Evolutionary conservation across 1,140 invertebrate genomes (phyloP), one percentile per base, ranked within the genome.

Genomic region (Halyomorpha halys): DNA sequence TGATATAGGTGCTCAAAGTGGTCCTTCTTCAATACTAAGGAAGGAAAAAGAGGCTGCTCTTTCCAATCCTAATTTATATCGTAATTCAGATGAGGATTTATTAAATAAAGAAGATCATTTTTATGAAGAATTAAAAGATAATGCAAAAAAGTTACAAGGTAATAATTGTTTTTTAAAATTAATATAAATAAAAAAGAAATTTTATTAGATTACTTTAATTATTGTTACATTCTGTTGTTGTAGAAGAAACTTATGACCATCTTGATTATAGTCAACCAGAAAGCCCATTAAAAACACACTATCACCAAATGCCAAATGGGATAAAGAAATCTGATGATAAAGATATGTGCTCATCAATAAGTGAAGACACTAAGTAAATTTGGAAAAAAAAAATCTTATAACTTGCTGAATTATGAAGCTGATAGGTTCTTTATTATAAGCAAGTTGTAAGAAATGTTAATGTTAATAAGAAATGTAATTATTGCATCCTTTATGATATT

Each of bases 111-210:
- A 85, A 61, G 90, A 94, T 68, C 91, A 94, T 72, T 82, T 94
- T 0, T 95, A 95, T 71, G 90, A 93, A 74, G 91, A 95, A 76
- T 92, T 94, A 64, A 92, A 92, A 72, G 86, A 89, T 27, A 39
- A 39, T 39, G 34, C 34, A 11, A 39, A 39, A 13, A 39, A 39
- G 11, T 39, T 39, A 9, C 34, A 39, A 39, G 34, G 34, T 39
- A 39, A 39, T 39, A 11, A 2, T 13, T 3, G n/a, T 30, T 30
- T 30, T 30, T 30, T 30, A 30, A 30, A 30, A 30, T 30, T 30
- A 30, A 30, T 4, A 30, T 30, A 30, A 5, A 39, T 15, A 61
- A 39, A 44, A 47, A 14, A 30, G 8, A 30, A 30, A 3, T 30
- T 30, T 30, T 8, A 30, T 8, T 30, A 30, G 6, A 53, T n/a